Conservation (phyloP, 2,888 invertebrate genomes). For the Eulithis prunata region DNA sequence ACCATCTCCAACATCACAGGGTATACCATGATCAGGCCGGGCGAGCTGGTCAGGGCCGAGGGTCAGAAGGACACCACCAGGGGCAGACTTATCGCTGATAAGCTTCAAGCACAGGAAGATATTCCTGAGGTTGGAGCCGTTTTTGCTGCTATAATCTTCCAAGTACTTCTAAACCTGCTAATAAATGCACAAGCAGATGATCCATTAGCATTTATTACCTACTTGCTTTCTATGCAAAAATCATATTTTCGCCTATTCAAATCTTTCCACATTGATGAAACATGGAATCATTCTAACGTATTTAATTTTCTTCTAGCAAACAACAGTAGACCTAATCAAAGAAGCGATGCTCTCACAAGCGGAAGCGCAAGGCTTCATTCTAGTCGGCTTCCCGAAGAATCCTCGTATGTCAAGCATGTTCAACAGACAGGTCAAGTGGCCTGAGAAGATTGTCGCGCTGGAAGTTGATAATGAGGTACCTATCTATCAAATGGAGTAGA, state of each 20-base stretch:
- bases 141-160: too few relatives aligned
- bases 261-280: not conserved
- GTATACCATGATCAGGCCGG: conserved; percentile 76
- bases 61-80: conserved; percentile 77
- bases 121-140: conserved; percentile 66
- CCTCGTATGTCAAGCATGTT: conserved; percentile 78
- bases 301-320: conserved; percentile 66
- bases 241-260: too few relatives aligned
- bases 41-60: conserved; percentile 77
- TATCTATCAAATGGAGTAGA: too few relatives aligned
- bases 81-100: conserved; percentile 77
- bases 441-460: conserved; percentile 77
- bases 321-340: conserved; percentile 83
- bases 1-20: conserved; percentile 77
- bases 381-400: conserved; percentile 84
- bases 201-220: too few relatives aligned
- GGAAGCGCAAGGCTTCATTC: conserved; percentile 78
- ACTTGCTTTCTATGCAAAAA: too few relatives aligned
- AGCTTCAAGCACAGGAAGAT: conserved; percentile 70
- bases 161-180: too few relatives aligned
- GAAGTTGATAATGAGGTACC: conserved; percentile 75
- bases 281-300: not conserved
- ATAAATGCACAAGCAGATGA: too few relatives aligned
- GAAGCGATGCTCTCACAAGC: conserved; percentile 79
- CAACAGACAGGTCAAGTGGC: conserved; percentile 78